Evolutionary conservation across 1,140 invertebrate genomes (phyloP), one percentile per base, ranked within the genome.

Genomic region (Leptopilina boulardi): DNA sequence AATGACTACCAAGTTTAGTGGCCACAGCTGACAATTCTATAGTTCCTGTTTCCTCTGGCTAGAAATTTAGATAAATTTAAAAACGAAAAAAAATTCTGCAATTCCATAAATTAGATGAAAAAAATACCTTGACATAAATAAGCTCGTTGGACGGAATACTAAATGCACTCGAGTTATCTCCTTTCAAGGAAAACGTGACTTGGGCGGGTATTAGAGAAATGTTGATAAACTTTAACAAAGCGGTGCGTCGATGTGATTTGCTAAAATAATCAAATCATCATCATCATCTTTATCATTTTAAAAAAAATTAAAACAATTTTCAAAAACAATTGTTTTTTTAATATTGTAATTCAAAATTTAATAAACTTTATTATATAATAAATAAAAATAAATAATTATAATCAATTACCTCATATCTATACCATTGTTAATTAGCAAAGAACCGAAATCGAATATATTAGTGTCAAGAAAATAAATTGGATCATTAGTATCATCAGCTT

Each of bases 381-480:
- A 21, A 3, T 10, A 23, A 10, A 10, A 23, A 56, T 19, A 56
- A 23, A 41, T 66, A 73, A 30, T 30, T 2, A 30, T 5, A 3
- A 5, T 30, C 26, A 5, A 74, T 18, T 73, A 89, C 84, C 80
- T 85, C 70, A 82, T 79, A 2, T 83, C 76, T 10, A 83, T 47
- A 0, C 21, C 21, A 10, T 77, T 74, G 4, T 77, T 74, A 3
- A 84, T 26, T 9, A 87, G 13, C n/a, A 89, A 71, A 54, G 78
- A 80, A 59, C 89, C 89, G 74, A 90, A 89, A 77, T 89, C 85
- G 56, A 81, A 89, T 1, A 59, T 72, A 13, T 77, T 21, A 8
- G 54, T 77, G 8, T 89, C 84, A 3, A 83, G 19, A 56, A 87
- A 86, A 54, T 84, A 90, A 4, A 83, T 78, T 0, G 86, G 83